A percentile compares a stretch with the other conserved stretches of the same genome.
Evolutionary conservation across 2,797 vertebrate species (phyloP).

Genomic region (Thaleichthys pacificus): DNA sequence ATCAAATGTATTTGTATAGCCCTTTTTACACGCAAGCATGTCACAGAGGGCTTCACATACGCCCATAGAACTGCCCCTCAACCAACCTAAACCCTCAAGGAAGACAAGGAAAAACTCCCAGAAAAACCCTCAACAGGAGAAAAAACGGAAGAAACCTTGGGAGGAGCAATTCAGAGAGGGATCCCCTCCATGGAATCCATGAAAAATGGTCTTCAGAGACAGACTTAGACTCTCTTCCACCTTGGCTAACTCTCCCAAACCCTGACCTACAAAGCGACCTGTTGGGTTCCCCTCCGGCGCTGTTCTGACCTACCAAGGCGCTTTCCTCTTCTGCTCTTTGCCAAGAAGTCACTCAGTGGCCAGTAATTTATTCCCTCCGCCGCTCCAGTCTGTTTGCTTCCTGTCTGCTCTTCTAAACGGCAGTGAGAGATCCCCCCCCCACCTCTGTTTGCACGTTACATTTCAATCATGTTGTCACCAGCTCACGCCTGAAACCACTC

Average conservation of each 20-base stretch:
- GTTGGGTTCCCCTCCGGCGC: neutral
- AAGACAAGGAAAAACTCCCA: no score
- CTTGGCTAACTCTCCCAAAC: neutral
- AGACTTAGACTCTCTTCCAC: neutral
- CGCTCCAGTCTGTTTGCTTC: neutral
- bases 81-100: no score
- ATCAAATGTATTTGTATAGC: no score
- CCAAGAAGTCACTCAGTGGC: neutral
- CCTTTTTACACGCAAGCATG: no score
- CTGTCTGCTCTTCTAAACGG: neutral
- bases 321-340: neutral
- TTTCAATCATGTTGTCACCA: slow-evolving; percentile 32
- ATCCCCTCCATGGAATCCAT: no score
- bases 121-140: no score
- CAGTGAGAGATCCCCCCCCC: neutral
- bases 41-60: no score
- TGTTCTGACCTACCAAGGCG: neutral
- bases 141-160: no score
- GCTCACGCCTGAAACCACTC: slow-evolving; percentile 4
- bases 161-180: no score
- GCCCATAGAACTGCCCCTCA: no score
- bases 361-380: neutral
- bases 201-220: neutral
- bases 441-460: neutral
- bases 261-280: neutral